Evolutionary conservation across 2,888 invertebrate genomes (phyloP).

Genomic region (Agrochola lychnidis): DNA sequence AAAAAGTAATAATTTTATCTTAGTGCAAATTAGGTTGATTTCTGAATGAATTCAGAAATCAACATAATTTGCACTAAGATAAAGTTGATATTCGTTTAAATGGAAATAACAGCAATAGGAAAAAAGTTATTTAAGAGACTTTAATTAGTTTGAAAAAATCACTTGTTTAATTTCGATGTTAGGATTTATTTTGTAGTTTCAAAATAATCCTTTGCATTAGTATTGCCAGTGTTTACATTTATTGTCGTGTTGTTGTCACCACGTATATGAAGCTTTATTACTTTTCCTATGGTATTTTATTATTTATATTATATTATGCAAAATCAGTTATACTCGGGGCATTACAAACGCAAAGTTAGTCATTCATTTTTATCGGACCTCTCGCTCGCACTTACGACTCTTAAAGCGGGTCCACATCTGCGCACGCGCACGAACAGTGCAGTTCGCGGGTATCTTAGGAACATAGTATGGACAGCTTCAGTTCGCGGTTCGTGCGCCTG

Average conservation of each 20-base stretch:
- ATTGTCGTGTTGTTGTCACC: not conserved
- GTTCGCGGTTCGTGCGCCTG: too few relatives aligned
- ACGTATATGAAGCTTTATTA: not conserved
- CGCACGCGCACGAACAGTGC: too few relatives aligned
- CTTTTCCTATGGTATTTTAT: not conserved
- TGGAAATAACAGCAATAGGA: too few relatives aligned
- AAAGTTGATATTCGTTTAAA: too few relatives aligned
- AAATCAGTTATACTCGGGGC: not conserved
- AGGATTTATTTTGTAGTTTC: not conserved
- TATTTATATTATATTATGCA: not conserved
- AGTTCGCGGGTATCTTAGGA: too few relatives aligned
- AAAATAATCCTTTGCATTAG: not conserved
- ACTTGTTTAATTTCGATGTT: not conserved
- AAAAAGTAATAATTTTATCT: too few relatives aligned
- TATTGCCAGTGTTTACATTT: not conserved
- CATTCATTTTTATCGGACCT: not conserved
- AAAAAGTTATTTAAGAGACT: too few relatives aligned
- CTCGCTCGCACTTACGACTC: not conserved
- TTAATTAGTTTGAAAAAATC: not conserved
- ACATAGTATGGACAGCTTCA: too few relatives aligned
- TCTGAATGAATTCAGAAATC: too few relatives aligned
- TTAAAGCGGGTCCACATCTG: too few relatives aligned
- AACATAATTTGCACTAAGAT: too few relatives aligned
- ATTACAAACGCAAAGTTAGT: not conserved
- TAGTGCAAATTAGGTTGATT: too few relatives aligned